Evolutionary conservation across 2,113 vertebrate species (phyloP).

Genomic region (Calidris pugnax): DNA sequence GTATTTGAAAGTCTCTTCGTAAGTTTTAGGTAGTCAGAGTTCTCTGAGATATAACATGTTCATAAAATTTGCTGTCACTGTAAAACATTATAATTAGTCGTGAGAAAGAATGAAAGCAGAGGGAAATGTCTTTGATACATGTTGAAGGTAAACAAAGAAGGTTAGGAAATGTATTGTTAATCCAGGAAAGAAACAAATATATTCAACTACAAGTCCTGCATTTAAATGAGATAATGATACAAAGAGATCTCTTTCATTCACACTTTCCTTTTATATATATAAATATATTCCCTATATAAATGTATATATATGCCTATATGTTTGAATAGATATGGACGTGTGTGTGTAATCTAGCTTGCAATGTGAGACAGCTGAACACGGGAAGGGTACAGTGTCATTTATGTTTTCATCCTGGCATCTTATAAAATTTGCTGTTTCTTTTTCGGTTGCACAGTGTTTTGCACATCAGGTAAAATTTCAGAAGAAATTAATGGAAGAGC

Average conservation of each 20-base stretch:
- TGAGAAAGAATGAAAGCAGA: background rate
- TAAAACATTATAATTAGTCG: background rate
- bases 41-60: background rate
- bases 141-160: background rate
- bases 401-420: background rate
- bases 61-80: background rate
- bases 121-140: background rate
- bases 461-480: conserved; percentile 20
- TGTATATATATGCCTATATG: background rate
- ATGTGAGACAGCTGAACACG: background rate
- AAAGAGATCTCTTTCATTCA: background rate
- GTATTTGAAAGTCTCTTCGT: background rate
- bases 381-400: background rate
- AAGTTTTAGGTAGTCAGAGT: background rate
- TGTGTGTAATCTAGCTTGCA: background rate
- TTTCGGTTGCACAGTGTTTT: background rate
- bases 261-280: background rate
- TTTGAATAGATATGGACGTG: background rate
- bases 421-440: background rate
- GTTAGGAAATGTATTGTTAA: background rate
- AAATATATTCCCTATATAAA: background rate
- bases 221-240: background rate
- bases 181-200: background rate
- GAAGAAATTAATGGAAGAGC: conserved; percentile 10
- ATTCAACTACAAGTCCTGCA: background rate